Conservation (phyloP, 2,888 invertebrate species). For the Platycheirus albimanus region DNA sequence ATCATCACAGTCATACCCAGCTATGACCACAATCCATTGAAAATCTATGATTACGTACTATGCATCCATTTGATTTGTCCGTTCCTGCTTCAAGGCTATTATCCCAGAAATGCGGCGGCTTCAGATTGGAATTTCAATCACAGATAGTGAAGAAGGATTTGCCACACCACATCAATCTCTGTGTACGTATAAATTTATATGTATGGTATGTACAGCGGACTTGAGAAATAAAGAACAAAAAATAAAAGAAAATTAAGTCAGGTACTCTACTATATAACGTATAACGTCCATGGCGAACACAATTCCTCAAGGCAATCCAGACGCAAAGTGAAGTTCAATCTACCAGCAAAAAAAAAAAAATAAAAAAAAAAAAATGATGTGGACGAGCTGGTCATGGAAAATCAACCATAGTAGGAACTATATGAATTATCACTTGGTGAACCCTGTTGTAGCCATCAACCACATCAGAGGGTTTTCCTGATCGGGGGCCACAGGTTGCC, state of each 20-base stretch:
- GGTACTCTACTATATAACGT: constrained; percentile 44
- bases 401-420: constrained; percentile 45
- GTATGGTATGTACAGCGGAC: constrained; percentile 10
- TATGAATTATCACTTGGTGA: constrained; percentile 66
- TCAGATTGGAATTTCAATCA: constrained; percentile 70
- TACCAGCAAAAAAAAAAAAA: constrained; percentile 3
- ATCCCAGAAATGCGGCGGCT: constrained; percentile 67
- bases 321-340: constrained; percentile 20
- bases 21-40: constrained; percentile 62
- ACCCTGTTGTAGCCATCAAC: no score
- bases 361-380: neutral
- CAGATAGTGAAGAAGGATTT: constrained; percentile 63
- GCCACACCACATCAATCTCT: constrained; percentile 50
- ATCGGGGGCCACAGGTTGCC: constrained; percentile 2
- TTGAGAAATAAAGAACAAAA: constrained; percentile 1
- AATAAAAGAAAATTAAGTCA: constrained; percentile 51
- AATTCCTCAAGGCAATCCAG: constrained; percentile 36
- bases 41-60: constrained; percentile 69
- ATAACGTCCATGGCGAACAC: constrained; percentile 46
- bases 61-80: constrained; percentile 30
- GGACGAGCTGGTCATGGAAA: constrained; percentile 17
- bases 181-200: no score
- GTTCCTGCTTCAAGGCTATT: constrained; percentile 56
- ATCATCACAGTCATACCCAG: constrained; percentile 28
- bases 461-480: no score